A percentile compares a stretch with the other conserved stretches of the same genome.
phyloP scores from a whole-genome alignment of 2,113 vertebrate species.

The Chaenocephalus aceratus region DNA sequence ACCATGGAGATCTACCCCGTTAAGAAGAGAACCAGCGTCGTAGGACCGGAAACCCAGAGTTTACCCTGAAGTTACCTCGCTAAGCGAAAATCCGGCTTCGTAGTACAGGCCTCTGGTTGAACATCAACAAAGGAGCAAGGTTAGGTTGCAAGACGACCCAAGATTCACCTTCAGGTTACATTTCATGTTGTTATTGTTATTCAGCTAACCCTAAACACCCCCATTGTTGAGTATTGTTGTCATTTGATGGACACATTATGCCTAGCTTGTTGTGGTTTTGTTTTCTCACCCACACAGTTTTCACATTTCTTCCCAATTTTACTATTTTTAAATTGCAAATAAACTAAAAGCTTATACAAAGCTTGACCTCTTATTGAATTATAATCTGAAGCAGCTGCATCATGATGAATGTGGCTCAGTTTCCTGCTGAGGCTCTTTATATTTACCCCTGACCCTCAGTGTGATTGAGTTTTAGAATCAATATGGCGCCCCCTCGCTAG shows the following conservation, averaged over 20 bases:
- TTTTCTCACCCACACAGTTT: constrained; percentile 13
- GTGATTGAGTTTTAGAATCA: constrained; percentile 45
- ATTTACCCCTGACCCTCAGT: constrained; percentile 7
- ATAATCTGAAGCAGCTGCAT: constrained; percentile 3
- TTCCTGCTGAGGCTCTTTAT: constrained; percentile 9
- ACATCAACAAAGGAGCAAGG: too few relatives aligned
- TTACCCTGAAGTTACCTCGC: too few relatives aligned
- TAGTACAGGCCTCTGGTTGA: too few relatives aligned
- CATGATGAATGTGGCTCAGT: constrained; percentile 7
- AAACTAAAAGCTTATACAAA: not conserved
- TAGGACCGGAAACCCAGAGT: too few relatives aligned
- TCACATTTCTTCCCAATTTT: constrained; percentile 6
- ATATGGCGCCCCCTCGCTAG: constrained; percentile 33
- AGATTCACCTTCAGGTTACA: not conserved
- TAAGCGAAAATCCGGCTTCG: too few relatives aligned
- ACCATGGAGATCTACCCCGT: too few relatives aligned
- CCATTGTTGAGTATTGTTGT: not conserved
- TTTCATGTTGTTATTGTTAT: not conserved
- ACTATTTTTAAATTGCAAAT: constrained; percentile 5
- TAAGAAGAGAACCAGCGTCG: too few relatives aligned
- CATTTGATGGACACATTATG: constrained; percentile 1
- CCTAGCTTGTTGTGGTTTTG: not conserved
- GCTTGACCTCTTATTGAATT: not conserved
- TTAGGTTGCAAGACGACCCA: too few relatives aligned
- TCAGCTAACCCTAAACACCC: constrained; percentile 1